phyloP scores from a whole-genome alignment of 2,888 invertebrate species.

The Polia nebulosa region DNA sequence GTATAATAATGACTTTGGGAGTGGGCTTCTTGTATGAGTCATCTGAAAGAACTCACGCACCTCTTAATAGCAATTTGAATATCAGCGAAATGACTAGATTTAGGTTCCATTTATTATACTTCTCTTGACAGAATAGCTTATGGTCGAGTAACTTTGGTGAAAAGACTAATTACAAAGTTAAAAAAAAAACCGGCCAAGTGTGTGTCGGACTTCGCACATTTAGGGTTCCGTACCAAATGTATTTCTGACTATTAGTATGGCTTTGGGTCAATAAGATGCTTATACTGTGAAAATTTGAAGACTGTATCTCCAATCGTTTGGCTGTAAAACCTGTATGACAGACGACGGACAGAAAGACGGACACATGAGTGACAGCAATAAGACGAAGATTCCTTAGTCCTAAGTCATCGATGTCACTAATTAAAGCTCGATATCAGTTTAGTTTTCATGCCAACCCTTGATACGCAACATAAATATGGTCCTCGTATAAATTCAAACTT shows the following conservation, averaged over 20 bases:
- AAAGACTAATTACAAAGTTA: no score
- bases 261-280: no score
- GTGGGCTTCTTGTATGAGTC: background rate
- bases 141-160: background rate
- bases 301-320: no score
- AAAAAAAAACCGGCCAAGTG: no score
- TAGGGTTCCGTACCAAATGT: no score
- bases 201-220: no score
- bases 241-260: no score
- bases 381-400: no score
- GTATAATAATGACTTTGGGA: background rate
- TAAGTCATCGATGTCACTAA: background rate
- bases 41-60: background rate
- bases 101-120: background rate
- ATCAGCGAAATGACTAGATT: background rate
- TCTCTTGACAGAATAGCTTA: background rate
- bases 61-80: background rate
- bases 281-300: no score
- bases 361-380: no score
- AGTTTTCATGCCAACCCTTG: constrained; percentile 29
- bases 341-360: no score
- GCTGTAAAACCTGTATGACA: no score
- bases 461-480: background rate
- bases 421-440: background rate
- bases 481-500: constrained; percentile 30